These are phyloP conservation scores for Ranitomeya imitator DNA, from an alignment of 2,113 vertebrate genomes.

Conservation along the genomic window DNA sequence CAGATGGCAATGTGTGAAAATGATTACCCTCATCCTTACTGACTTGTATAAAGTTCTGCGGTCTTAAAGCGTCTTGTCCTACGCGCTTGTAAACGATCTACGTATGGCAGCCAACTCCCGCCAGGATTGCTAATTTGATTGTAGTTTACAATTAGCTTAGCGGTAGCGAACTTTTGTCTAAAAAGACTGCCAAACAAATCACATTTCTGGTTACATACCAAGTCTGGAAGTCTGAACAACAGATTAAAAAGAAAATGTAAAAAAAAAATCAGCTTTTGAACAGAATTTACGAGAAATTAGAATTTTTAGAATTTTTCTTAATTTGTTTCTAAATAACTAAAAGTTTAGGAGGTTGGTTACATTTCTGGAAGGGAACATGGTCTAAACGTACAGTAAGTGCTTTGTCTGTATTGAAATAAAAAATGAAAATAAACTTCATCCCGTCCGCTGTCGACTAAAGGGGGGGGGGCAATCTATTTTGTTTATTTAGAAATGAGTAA, in stretches of 20 bases:
- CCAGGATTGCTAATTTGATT: conserved; percentile 78
- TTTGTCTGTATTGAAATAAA: conserved; percentile 72
- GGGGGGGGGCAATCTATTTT: conserved; percentile 65
- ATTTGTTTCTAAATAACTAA: conserved; percentile 63
- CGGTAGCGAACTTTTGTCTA: conserved; percentile 70
- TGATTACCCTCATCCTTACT: conserved; percentile 31
- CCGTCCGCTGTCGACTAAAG: conserved; percentile 65
- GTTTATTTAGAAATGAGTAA: conserved; percentile 81
- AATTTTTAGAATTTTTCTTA: conserved; percentile 37
- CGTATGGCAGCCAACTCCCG: conserved; percentile 65
- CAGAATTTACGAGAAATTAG: neutral
- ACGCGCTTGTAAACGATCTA: conserved; percentile 48
- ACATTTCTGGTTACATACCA: conserved; percentile 76
- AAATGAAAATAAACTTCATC: conserved; percentile 74
- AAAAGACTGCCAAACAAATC: conserved; percentile 76
- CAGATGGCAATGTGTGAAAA: conserved; percentile 9
- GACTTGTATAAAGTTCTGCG: conserved; percentile 18
- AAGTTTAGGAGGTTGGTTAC: conserved; percentile 61
- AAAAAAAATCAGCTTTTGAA: no score
- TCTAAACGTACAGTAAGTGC: conserved; percentile 71
- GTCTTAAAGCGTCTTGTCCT: conserved; percentile 58
- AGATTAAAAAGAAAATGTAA: conserved; percentile 63
- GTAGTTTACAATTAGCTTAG: conserved; percentile 78
- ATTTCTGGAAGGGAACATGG: conserved; percentile 63
- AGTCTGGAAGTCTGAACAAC: conserved; percentile 75